Base-by-base conservation (phyloP, 2,113 vertebrate genomes). In the Astur gentilis region DNA sequence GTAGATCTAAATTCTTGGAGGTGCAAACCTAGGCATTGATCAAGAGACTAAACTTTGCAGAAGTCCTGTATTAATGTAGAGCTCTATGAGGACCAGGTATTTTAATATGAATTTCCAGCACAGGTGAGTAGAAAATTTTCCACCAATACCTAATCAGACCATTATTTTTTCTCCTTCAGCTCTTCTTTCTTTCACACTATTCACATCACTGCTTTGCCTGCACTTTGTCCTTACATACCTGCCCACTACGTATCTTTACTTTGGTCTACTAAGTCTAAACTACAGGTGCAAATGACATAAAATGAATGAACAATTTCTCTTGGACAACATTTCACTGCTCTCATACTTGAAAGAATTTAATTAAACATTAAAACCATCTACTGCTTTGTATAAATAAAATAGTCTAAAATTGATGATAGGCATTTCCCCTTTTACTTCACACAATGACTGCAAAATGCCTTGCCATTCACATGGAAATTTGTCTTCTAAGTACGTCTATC, bases 391-490 rank as follows among this genome's bases (percentile, higher is more conserved):
- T 76, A 91, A 91, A 79, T 75, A 83, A 89, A 92, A 60, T 23
- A 91, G 36, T 50, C 81, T 62, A 85, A 93, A 96, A 89, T n/a
- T 61, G 19, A 45, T 38, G 22, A 82, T 87, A 75, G 47, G 17
- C 36, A 89, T 87, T 94, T 91, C 40, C 21, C 15, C 36, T 94
- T 87, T 75, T 72, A 52, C 54, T 61, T 94, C 70, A 60, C 52
- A 73, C 73, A 73, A 34, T 58, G 38, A 80, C 40, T 91, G 66
- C 45, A 91, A 88, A 91, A 60, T 32, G 9, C 62, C 67, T 87
- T 50, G 32, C 78, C 62, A 70, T 88, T 95, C 84, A 91, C 91
- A 62, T 61, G 81, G 57, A 94, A 93, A 89, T 91, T 62, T 83
- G 9, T 66, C 44, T 93, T 92, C 11, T 61, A 64, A 83, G 29